Base-by-base conservation (phyloP, 2,888 invertebrate species). In the Aspidiotus rigidus region DNA sequence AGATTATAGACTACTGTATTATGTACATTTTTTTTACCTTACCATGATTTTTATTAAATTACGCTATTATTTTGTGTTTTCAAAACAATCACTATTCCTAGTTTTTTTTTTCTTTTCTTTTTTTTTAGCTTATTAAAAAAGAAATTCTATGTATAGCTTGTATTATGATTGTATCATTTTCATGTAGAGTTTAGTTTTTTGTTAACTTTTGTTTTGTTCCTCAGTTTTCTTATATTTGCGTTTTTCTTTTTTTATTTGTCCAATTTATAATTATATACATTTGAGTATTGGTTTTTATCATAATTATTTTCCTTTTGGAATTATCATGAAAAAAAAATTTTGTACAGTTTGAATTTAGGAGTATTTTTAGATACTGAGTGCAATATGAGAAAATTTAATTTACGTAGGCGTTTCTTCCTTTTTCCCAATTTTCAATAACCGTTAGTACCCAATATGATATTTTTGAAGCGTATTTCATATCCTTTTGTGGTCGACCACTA, bases 21-120 rank as follows among this genome's bases (percentile, higher is more conserved):
- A 5, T 28, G 5, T 28, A 28, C 28, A 28, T 28, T 28, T 28
- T 28, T 28, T 28, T 28, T 28, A 28, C 28, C 28, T 49, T 49
- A 64, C 64, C 64, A 64, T 55, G 16, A 40, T 40, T 63, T 10
- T 1, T 41, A n/a, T 57, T 39, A 60, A 60, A 13, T 13, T 13
- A 10, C 39, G 39, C 39, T 28, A 28, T 28, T 60, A 28, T 28
- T 28, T 28, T 28, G 28, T 28, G 28, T 28, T 28, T 28, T 28
- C 60, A 40, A 39, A 60, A 64, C 64, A 64, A 64, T 64, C 64
- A 64, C 60, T 59, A 59, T 67, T 67, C 60, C 67, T 67, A 59
- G 59, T 55, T 67, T 67, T 67, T 15, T 10, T 44, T 44, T 10
- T 39, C 59, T 66, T 64, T 64, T 64, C 28, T 64, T 49, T 9